Evolutionary conservation across 2,113 vertebrate species (phyloP).

Genomic region (Spilogale gracilis): DNA sequence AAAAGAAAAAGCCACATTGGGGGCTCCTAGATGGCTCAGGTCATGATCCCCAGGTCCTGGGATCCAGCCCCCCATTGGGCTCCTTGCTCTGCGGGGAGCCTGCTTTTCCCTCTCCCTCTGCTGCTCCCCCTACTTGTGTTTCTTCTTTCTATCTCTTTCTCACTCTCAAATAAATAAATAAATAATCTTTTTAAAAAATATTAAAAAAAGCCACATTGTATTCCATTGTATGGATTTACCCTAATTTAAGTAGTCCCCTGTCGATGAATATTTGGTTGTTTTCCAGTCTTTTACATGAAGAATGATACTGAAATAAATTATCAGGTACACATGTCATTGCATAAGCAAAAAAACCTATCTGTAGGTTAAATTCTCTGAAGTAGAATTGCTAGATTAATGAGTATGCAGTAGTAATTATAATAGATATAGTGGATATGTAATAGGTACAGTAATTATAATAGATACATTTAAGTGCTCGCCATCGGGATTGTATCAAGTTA

Average conservation of each 20-base stretch:
- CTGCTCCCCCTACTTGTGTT: background rate
- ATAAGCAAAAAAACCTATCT: slow-evolving; percentile 7
- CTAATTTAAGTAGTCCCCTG: background rate
- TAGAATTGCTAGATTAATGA: background rate
- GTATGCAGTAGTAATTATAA: background rate
- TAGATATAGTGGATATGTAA: background rate
- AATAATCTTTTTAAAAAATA: background rate
- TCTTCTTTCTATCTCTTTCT: background rate
- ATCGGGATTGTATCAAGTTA: background rate
- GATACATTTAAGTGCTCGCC: background rate
- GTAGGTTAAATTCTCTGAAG: background rate
- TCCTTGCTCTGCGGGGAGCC: background rate
- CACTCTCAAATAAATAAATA: background rate
- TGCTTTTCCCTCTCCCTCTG: background rate
- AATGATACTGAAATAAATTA: background rate
- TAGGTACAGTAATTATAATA: background rate
- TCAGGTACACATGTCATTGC: background rate
- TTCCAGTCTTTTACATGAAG: slow-evolving; percentile 39
- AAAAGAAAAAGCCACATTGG: background rate
- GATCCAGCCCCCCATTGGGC: background rate
- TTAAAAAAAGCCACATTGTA: background rate
- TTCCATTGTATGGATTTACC: background rate
- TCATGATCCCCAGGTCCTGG: background rate
- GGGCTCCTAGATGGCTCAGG: background rate
- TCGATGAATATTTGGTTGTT: slow-evolving; percentile 52